A percentile compares a stretch with the other conserved stretches of the same genome.
Evolutionary conservation across 2,113 vertebrate species (phyloP).

Genomic region (Brachypteracias leptosomus): DNA sequence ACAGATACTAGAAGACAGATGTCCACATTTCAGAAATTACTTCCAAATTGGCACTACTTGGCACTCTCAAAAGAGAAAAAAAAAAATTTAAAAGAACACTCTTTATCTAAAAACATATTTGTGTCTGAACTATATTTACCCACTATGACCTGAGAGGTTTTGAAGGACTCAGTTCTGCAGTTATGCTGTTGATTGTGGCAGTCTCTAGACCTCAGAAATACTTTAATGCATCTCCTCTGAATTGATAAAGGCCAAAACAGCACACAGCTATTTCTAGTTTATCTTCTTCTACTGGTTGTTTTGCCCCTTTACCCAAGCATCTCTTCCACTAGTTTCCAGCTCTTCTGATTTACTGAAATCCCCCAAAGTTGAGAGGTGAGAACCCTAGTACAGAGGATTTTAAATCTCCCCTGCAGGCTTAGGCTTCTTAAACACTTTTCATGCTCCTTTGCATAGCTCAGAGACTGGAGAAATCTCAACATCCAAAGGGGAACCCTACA

Average conservation of each 20-base stretch:
- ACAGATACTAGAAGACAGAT: conserved; percentile 54
- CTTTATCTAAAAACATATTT: conserved; percentile 1
- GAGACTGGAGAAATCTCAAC: not conserved
- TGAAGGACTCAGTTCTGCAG: not conserved
- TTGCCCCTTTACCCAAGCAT: not conserved
- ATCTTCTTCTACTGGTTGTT: not conserved
- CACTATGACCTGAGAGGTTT: not conserved
- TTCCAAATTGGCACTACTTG: conserved; percentile 43
- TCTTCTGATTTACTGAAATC: not conserved
- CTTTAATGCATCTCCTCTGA: not conserved
- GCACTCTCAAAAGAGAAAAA: not conserved
- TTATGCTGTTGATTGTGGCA: not conserved
- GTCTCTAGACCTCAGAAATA: not conserved
- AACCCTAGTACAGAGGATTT: not conserved
- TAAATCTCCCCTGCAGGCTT: not conserved
- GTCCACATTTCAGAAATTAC: conserved; percentile 55
- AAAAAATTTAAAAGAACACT: conserved; percentile 10
- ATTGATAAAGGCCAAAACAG: not conserved
- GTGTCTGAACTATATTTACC: conserved; percentile 43
- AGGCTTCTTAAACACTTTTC: not conserved
- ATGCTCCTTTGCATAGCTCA: not conserved
- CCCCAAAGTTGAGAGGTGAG: not conserved
- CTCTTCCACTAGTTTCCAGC: not conserved
- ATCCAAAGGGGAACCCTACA: not conserved
- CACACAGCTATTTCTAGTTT: not conserved